Base-by-base conservation (phyloP, 2,113 vertebrate species). In the Menidia beryllina region DNA sequence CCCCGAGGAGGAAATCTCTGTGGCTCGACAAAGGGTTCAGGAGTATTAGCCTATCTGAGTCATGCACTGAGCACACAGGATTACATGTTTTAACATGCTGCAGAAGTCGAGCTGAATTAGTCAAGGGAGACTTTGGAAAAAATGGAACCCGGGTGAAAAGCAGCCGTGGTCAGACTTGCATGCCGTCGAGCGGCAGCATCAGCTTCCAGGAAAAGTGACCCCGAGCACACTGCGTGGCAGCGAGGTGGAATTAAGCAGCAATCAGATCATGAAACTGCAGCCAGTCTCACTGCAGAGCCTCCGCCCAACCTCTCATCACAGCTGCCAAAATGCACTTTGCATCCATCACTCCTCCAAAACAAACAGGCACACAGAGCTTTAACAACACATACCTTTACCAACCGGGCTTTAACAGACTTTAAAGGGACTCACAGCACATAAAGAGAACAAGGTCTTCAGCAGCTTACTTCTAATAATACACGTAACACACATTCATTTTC, bases 1-100 rank as follows among this genome's bases (percentile, higher is more conserved):
- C 38, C 55, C 69, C 60, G 3, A 4, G 27, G 66, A 39, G n/a
- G 24, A 48, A 9, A 15, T n/a, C n/a, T n/a, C n/a, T n/a, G n/a
- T n/a, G n/a, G n/a, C 23, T 23, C 30, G 62, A 25, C 69, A 11
- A 21, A 69, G 76, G 67, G 6, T 58, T 61, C 15, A 25, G 10
- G 23, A 81, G 69, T 24, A 48, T 14, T 23, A 4, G 21, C 53
- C 26, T 62, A 70, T 61, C 26, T 69, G 43, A 57, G 45, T 71
- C 48, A 68, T 52, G 66, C 55, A 50, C 38, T 58, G 62, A 53
- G 76, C 64, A 55, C 4, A 13, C 75, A 51, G 36, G 57, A 54
- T 39, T 15, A 58, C 86, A 71, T 59, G 81, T 59, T 86, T 73
- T 24, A n/a, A 87, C 81, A 86, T 9, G 84, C 47, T 58, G n/a